Evolutionary conservation across 2,113 vertebrate genomes (phyloP).

Genomic region (Orycteropus afer): DNA sequence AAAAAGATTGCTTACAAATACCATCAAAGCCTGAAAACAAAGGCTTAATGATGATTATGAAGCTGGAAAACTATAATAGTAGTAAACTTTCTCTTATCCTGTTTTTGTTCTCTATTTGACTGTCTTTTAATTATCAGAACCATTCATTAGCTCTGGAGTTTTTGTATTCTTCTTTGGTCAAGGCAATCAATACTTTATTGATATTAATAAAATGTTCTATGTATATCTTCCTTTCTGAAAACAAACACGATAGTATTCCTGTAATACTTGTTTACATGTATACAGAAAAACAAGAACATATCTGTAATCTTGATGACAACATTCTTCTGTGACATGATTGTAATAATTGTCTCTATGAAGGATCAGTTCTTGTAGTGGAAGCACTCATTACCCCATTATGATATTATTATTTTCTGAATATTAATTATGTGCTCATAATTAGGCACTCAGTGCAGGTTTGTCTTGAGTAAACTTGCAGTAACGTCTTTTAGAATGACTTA

Average conservation of each 20-base stretch:
- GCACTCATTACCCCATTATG: not conserved
- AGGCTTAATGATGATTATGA: conserved; percentile 23
- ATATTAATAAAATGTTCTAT: not conserved
- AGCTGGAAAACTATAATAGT: not conserved
- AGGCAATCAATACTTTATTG: not conserved
- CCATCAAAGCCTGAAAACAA: conserved; percentile 43
- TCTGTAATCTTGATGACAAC: not conserved
- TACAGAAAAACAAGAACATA: not conserved
- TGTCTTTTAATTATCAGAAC: not conserved
- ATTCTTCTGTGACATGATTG: not conserved
- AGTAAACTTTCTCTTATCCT: not conserved
- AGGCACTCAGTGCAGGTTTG: not conserved
- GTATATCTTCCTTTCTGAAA: not conserved
- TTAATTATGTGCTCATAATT: not conserved
- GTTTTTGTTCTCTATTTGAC: not conserved
- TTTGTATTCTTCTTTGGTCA: not conserved
- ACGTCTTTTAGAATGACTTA: not conserved
- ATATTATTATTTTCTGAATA: conserved; percentile 32
- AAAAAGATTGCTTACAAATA: conserved; percentile 37
- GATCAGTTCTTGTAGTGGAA: not conserved
- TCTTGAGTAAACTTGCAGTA: not conserved
- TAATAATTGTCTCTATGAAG: not conserved
- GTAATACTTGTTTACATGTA: not conserved
- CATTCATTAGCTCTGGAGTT: not conserved
- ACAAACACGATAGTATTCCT: conserved; percentile 39